Evolutionary conservation across 2,113 vertebrate species (phyloP).

Genomic region (Myrmecophaga tridactyla): DNA sequence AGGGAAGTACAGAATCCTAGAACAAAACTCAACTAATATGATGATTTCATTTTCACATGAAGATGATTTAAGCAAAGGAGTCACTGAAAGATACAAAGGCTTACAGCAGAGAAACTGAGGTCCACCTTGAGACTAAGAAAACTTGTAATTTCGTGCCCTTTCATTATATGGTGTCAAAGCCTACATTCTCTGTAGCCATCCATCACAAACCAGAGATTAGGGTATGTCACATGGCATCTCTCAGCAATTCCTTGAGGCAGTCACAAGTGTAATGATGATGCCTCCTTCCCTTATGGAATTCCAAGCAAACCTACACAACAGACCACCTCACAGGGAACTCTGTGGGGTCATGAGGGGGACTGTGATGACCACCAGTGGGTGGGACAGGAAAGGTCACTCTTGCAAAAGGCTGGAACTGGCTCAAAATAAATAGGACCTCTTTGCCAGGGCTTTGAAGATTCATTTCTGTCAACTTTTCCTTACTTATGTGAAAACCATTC

Average conservation of each 20-base stretch:
- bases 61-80: background rate
- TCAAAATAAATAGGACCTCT: background rate
- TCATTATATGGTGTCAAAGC: background rate
- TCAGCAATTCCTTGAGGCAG: background rate
- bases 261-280: background rate
- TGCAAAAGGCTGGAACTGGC: rapidly evolving
- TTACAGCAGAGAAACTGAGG: background rate
- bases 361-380: rapidly evolving
- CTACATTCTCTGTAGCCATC: background rate
- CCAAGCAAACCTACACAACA: background rate
- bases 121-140: background rate
- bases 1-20: background rate
- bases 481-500: background rate
- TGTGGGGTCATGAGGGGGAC: background rate
- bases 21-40: background rate
- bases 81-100: background rate
- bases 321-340: background rate
- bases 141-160: background rate
- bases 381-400: background rate
- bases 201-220: background rate
- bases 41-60: background rate
- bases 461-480: background rate
- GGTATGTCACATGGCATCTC: too few relatives aligned
- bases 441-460: background rate
- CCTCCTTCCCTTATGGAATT: background rate